A percentile compares a stretch with the other conserved stretches of the same genome.
Evolutionary conservation across 2,797 vertebrate genomes (phyloP).

Genomic region (Selene dorsalis): DNA sequence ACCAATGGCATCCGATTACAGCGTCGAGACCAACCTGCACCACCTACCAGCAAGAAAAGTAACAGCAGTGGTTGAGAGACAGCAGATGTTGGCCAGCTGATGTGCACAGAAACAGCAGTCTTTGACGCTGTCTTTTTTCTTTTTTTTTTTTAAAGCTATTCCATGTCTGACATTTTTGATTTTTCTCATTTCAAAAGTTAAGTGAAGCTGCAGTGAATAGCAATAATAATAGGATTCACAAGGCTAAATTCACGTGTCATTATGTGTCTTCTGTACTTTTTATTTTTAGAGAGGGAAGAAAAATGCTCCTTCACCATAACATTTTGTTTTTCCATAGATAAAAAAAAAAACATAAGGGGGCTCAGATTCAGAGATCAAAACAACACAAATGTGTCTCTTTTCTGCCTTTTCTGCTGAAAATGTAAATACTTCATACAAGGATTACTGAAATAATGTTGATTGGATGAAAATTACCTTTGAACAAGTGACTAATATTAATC

Average conservation of each 20-base stretch:
- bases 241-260: neutral
- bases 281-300: constrained; percentile 2
- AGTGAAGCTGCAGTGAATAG: neutral
- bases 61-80: constrained; percentile 4
- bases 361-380: neutral
- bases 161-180: neutral
- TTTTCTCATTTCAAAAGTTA: neutral
- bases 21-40: neutral
- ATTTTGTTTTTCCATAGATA: neutral
- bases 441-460: neutral
- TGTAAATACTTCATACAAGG: neutral
- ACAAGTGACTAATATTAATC: neutral
- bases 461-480: neutral
- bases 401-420: neutral
- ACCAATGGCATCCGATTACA: neutral
- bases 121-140: neutral
- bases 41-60: constrained; percentile 2
- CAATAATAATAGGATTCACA: neutral
- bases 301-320: neutral
- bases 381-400: neutral
- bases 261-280: neutral
- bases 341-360: neutral
- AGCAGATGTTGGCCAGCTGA: neutral
- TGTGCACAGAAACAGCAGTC: neutral
- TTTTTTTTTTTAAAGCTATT: neutral